Evolutionary conservation across 2,888 invertebrate genomes (phyloP).

Genomic region (Bugulina stolonifera): DNA sequence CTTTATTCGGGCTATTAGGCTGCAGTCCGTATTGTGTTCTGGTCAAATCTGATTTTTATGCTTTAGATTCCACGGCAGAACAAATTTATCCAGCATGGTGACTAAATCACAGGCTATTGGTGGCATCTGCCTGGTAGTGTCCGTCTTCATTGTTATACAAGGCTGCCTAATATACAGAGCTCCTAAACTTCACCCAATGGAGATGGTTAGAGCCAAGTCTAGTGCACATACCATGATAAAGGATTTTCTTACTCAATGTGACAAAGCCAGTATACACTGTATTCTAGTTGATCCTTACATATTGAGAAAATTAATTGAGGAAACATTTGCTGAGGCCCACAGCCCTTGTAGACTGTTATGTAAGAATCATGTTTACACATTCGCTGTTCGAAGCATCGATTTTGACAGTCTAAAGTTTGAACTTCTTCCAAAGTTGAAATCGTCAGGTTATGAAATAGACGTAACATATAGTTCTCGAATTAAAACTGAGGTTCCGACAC

Average conservation of each 20-base stretch:
- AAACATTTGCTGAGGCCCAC: not conserved
- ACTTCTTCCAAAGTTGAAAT: not conserved
- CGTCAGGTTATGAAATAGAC: not conserved
- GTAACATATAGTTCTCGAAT: not conserved
- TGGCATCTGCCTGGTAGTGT: not conserved
- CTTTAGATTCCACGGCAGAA: too few relatives aligned
- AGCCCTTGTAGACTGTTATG: not conserved
- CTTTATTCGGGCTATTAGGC: too few relatives aligned
- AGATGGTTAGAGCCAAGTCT: not conserved
- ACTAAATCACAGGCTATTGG: not conserved
- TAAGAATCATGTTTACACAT: constrained; percentile 6
- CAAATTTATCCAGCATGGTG: too few relatives aligned
- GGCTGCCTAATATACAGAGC: not conserved
- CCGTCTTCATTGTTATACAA: not conserved
- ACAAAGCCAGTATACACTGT: not conserved
- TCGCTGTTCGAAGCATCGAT: constrained; percentile 9
- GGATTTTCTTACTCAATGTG: not conserved
- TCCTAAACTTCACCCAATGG: not conserved
- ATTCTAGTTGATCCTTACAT: not conserved
- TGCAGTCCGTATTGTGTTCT: too few relatives aligned
- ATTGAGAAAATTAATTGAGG: not conserved
- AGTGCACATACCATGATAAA: not conserved
- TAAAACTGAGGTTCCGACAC: not conserved
- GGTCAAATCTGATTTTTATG: too few relatives aligned
- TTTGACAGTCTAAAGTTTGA: not conserved